phyloP scores from a whole-genome alignment of 2,797 vertebrate species.

The Clamator glandarius region DNA sequence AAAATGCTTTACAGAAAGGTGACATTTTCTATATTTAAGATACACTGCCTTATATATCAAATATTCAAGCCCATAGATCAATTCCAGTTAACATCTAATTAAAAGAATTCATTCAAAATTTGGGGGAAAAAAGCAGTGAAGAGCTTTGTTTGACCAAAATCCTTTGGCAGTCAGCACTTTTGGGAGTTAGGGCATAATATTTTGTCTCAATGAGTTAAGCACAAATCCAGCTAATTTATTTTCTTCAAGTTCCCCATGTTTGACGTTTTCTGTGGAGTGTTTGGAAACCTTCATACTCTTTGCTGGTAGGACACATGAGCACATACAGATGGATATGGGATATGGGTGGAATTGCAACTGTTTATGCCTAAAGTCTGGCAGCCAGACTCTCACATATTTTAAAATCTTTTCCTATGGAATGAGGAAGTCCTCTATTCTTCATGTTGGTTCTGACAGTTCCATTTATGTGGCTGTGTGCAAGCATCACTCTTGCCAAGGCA shows the following conservation, averaged over 20 bases:
- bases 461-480: neutral
- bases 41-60: neutral
- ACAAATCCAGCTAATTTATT: neutral
- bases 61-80: neutral
- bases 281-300: neutral
- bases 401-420: neutral
- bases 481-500: neutral
- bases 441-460: neutral
- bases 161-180: neutral
- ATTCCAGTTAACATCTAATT: neutral
- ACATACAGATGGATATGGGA: accelerated
- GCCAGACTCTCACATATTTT: neutral
- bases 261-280: neutral
- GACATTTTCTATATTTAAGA: neutral
- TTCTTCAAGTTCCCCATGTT: neutral
- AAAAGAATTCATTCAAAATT: neutral
- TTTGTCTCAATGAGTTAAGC: neutral
- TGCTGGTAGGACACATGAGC: neutral
- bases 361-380: neutral
- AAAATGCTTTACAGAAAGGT: neutral
- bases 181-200: neutral
- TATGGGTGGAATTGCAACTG: neutral
- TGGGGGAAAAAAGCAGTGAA: neutral
- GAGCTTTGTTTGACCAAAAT: neutral
- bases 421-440: neutral